These are phyloP conservation scores for Rhadinocentrus ornatus DNA, from an alignment of 2,797 vertebrate genomes.

Conservation along the genomic window DNA sequence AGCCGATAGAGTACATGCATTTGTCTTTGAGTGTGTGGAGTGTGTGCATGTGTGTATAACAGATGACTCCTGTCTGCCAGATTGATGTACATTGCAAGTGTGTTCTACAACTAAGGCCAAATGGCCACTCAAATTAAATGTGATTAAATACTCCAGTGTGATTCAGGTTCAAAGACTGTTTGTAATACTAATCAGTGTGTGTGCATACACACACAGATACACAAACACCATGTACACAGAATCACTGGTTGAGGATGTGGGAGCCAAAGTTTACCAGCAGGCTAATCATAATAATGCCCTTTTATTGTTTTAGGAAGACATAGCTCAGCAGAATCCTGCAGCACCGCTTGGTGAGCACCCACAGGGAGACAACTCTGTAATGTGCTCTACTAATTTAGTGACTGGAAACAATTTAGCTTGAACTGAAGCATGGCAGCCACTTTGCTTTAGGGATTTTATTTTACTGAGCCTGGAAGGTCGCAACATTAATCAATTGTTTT, in stretches of 20 bases:
- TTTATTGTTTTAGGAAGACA: conserved; percentile 83
- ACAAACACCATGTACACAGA: conserved; percentile 26
- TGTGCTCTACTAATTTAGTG: conserved; percentile 66
- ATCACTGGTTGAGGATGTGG: conserved; percentile 72
- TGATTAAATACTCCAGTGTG: conserved; percentile 75
- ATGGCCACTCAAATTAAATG: conserved; percentile 72
- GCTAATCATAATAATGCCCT: conserved; percentile 81
- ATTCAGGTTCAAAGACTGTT: conserved; percentile 69
- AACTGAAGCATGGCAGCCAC: conserved; percentile 59
- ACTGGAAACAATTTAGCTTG: conserved; percentile 73
- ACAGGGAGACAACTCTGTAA: conserved; percentile 55
- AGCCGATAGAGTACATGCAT: conserved; percentile 50
- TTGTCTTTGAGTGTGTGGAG: conserved; percentile 42
- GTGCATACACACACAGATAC: conserved; percentile 23
- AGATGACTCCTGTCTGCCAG: conserved; percentile 59
- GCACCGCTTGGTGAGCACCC: conserved; percentile 55
- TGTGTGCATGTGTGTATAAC: conserved; percentile 33
- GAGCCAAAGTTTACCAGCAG: conserved; percentile 70
- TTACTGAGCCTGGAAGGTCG: conserved; percentile 2
- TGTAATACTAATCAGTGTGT: conserved; percentile 68
- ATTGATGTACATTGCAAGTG: conserved; percentile 62
- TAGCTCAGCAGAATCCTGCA: conserved; percentile 73
- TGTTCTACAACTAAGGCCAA: conserved; percentile 60
- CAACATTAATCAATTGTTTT: conserved; percentile 13
- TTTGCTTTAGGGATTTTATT: conserved; percentile 50